Evolutionary conservation across 2,113 vertebrate genomes (phyloP).

Genomic region (Alosa alosa): DNA sequence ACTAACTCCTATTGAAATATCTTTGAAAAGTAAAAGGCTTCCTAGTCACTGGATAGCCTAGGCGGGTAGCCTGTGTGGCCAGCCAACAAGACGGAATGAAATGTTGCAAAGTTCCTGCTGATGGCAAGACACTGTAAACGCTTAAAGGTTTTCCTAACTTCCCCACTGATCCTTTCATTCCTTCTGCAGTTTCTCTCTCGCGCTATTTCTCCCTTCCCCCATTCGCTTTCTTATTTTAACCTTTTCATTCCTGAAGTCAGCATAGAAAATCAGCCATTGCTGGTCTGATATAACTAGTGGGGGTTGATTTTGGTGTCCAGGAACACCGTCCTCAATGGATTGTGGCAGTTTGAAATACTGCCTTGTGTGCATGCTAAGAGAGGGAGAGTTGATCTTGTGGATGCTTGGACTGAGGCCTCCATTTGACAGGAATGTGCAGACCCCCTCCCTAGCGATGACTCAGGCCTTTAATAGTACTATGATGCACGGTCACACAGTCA

Average conservation of each 20-base stretch:
- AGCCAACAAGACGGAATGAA: neutral
- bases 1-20: neutral
- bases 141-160: slow-evolving; percentile 3
- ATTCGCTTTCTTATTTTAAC: neutral
- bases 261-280: slow-evolving; percentile 54
- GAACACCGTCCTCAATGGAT: slow-evolving; percentile 44
- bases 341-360: slow-evolving; percentile 57
- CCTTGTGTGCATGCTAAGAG: slow-evolving; percentile 51
- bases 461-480: slow-evolving; percentile 60
- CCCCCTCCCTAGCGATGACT: slow-evolving; percentile 60
- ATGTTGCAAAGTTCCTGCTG: neutral
- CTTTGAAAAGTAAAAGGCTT: neutral
- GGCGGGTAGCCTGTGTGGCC: neutral
- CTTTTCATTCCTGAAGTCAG: slow-evolving; percentile 26
- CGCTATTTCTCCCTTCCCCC: slow-evolving; percentile 43
- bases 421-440: slow-evolving; percentile 59
- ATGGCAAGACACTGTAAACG: neutral
- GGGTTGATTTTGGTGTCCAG: slow-evolving; percentile 61
- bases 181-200: slow-evolving; percentile 9
- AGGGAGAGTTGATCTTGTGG: slow-evolving; percentile 42
- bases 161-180: neutral
- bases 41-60: neutral
- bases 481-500: slow-evolving; percentile 60
- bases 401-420: slow-evolving; percentile 51
- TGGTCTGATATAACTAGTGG: slow-evolving; percentile 62